These are phyloP conservation scores for Drosophila melanosoma DNA, from an alignment of 2,888 invertebrate species.

Conservation along the genomic window DNA sequence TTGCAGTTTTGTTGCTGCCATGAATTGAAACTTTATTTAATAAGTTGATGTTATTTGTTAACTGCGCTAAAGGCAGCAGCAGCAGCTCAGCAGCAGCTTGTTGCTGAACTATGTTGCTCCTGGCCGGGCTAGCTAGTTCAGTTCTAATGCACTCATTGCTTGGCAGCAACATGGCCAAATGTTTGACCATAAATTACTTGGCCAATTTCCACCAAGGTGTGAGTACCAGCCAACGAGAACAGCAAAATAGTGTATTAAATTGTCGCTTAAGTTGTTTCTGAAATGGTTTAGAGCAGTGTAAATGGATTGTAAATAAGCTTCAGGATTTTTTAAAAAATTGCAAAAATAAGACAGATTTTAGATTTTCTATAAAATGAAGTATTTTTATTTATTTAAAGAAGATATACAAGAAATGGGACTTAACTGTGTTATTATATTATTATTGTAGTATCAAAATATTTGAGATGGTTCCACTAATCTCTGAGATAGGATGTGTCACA, in stretches of 20 bases:
- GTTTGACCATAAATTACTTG: conserved; percentile 48
- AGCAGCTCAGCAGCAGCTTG: conserved; percentile 45
- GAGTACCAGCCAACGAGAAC: conserved; percentile 45
- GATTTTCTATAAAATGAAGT: neutral
- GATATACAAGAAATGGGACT: neutral
- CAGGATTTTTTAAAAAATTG: neutral
- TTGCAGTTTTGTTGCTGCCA: conserved; percentile 36
- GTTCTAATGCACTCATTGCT: conserved; percentile 60
- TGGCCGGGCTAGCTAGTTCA: conserved; percentile 20
- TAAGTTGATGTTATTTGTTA: conserved; percentile 81
- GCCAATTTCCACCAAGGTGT: conserved; percentile 38
- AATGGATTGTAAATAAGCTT: conserved; percentile 11
- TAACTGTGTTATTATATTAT: neutral
- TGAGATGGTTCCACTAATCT: neutral
- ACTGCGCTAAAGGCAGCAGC: conserved; percentile 66
- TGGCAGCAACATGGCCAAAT: conserved; percentile 46
- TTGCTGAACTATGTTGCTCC: conserved; percentile 64
- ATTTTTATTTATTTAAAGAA: neutral
- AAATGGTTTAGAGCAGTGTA: conserved; percentile 12
- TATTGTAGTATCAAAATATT: neutral
- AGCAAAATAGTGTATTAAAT: conserved; percentile 43
- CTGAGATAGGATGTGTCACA: neutral
- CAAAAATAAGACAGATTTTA: neutral
- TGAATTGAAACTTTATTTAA: conserved; percentile 81
- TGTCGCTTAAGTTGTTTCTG: conserved; percentile 24